These are phyloP conservation scores for Agrochola macilenta DNA, from an alignment of 2,888 invertebrate genomes.

Conservation along the genomic window DNA sequence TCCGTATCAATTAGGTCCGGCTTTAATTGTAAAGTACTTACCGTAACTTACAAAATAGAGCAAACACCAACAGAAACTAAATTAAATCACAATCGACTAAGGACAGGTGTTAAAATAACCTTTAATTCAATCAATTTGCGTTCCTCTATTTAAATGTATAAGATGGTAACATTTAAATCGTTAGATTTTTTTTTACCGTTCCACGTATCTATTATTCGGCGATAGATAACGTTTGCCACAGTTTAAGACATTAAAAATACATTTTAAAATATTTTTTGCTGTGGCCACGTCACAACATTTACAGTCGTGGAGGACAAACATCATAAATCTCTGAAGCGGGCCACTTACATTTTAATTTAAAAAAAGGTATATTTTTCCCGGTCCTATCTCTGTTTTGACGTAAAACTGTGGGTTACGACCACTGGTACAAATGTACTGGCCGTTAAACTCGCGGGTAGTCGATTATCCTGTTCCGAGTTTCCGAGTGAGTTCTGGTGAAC, in stretches of 20 bases:
- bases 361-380: constrained; percentile 67
- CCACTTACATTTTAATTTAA: constrained; percentile 72
- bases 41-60: constrained; percentile 1
- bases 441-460: constrained; percentile 51
- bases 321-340: constrained; percentile 67
- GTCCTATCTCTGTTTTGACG: constrained; percentile 69
- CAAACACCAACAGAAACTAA: not conserved
- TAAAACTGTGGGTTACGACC: constrained; percentile 60
- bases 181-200: constrained; percentile 28
- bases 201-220: constrained; percentile 50
- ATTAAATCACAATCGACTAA: constrained; percentile 37
- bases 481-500: constrained; percentile 29
- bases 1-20: constrained; percentile 27
- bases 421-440: constrained; percentile 54
- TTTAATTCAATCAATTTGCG: constrained; percentile 1
- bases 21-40: constrained; percentile 5
- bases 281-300: constrained; percentile 61
- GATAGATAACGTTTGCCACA: constrained; percentile 50
- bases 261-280: constrained; percentile 51
- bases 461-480: constrained; percentile 44
- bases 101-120: constrained; percentile 17
- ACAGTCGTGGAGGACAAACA: constrained; percentile 63
- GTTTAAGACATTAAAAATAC: constrained; percentile 56
- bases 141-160: constrained; percentile 20
- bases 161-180: constrained; percentile 18